Evolutionary conservation across 2,888 invertebrate species (phyloP), one percentile per base, ranked within the genome.

Genomic region (Nomada hirtipes): DNA sequence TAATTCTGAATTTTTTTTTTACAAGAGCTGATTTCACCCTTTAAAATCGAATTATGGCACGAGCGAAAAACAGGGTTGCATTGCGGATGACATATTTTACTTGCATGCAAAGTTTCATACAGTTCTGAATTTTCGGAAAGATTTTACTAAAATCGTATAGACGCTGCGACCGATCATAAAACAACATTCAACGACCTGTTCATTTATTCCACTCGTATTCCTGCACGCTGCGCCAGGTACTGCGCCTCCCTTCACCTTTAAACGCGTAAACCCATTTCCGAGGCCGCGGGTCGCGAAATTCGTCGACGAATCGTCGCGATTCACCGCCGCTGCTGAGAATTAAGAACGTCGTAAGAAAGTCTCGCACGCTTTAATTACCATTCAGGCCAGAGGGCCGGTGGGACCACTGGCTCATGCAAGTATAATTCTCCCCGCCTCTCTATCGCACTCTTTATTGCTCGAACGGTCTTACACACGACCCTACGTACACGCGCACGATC

Each of bases 321-420:
- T 23, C 50, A 50, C 80, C 55, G 73, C 70, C 82, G 74, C 76
- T 82, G 82, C 64, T 73, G 85, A 83, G 86, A 88, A 89, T 89
- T 85, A 85, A 86, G 89, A 89, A 82, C 79, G 82, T 77, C 79
- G 87, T 86, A 89, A 85, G 87, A 89, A 89, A 85, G 83, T 87
- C 84, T 87, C 85, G 87, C 86, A 88, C 89, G 88, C 86, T 91
- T 91, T 91, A 91, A 91, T 91, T 91, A 90, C 88, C 88, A 90
- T 91, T 90, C 87, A 88, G 81, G 88, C 90, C 88, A 85, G 84
- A 88, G 90, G 89, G 87, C 82, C 83, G 65, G 80, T 79, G 87
- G 76, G 88, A 86, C 79, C 87, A 74, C 79, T 82, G 79, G 82
- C 87, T 90, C 90, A 91, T 91, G 91, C 89, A 91, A 91, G 91